phyloP scores from a whole-genome alignment of 1,140 invertebrate genomes.

The Psix sp. region DNA sequence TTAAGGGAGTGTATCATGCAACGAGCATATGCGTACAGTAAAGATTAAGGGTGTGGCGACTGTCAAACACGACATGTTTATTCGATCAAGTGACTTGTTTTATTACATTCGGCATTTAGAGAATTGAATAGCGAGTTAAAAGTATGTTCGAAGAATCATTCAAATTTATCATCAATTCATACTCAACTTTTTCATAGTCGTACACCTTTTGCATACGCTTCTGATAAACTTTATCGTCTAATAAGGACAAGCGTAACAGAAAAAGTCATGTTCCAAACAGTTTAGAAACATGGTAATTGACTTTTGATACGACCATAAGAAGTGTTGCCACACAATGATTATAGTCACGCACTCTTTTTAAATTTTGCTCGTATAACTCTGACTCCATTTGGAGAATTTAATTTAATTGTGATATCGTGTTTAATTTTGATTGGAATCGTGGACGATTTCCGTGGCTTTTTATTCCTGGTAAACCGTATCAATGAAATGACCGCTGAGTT shows the following conservation, averaged over 20 bases:
- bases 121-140: no score
- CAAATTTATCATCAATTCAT: no score
- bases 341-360: slow-evolving; percentile 31
- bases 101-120: no score
- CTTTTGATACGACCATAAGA: slow-evolving; percentile 20
- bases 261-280: slow-evolving; percentile 29
- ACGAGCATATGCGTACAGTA: background rate
- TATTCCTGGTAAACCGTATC: no score
- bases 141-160: no score
- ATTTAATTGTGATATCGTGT: slow-evolving; percentile 4
- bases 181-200: no score
- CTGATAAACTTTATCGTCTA: slow-evolving; percentile 6
- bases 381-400: slow-evolving; percentile 15
- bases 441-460: background rate
- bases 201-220: slow-evolving; percentile 1
- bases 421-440: background rate
- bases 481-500: no score
- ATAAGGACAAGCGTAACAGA: slow-evolving; percentile 16
- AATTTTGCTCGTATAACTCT: slow-evolving; percentile 14
- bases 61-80: slow-evolving; percentile 40
- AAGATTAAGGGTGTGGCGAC: slow-evolving; percentile 33
- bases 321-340: slow-evolving; percentile 14
- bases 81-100: slow-evolving; percentile 15
- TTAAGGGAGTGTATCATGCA: slow-evolving; percentile 29
- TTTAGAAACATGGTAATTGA: slow-evolving; percentile 27